Conservation (phyloP, 2,797 vertebrate species). For the Thamnophis elegans region DNA sequence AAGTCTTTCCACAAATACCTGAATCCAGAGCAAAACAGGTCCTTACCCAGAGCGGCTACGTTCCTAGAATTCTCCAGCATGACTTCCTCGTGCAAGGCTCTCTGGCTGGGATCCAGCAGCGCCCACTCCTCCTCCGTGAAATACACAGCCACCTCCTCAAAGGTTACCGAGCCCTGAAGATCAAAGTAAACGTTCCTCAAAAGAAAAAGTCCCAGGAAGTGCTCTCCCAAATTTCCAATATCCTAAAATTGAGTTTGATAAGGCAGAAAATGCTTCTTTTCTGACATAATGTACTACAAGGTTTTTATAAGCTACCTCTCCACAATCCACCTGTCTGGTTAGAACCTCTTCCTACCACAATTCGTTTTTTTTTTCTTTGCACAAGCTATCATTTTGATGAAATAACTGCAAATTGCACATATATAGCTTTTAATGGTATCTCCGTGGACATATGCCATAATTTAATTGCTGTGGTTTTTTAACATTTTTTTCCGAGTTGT, state of each 20-base stretch:
- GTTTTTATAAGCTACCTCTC: not conserved
- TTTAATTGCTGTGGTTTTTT: not conserved
- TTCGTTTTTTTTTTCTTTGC: not conserved
- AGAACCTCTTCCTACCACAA: not conserved
- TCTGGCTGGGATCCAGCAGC: not conserved
- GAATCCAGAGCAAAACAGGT: not conserved
- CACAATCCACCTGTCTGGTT: not conserved
- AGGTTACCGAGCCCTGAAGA: not conserved
- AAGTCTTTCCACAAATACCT: not conserved
- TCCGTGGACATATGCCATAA: not conserved
- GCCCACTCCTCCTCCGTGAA: not conserved
- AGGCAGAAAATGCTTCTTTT: not conserved
- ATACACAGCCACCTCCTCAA: not conserved
- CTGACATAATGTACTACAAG: not conserved
- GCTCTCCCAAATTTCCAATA: not conserved
- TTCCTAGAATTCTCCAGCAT: not conserved
- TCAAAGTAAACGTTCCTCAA: not conserved
- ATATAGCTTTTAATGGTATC: not conserved
- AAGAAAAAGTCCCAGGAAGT: not conserved
- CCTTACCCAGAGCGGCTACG: not conserved
- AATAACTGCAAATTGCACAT: not conserved
- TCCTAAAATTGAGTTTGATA: not conserved
- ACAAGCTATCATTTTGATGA: not conserved
- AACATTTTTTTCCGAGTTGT: not conserved
- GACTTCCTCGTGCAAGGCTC: not conserved